Percentiles rank a stretch among this genome's conserved stretches.
Conservation (phyloP, 2,113 vertebrate genomes). For the Caranx ignobilis region DNA sequence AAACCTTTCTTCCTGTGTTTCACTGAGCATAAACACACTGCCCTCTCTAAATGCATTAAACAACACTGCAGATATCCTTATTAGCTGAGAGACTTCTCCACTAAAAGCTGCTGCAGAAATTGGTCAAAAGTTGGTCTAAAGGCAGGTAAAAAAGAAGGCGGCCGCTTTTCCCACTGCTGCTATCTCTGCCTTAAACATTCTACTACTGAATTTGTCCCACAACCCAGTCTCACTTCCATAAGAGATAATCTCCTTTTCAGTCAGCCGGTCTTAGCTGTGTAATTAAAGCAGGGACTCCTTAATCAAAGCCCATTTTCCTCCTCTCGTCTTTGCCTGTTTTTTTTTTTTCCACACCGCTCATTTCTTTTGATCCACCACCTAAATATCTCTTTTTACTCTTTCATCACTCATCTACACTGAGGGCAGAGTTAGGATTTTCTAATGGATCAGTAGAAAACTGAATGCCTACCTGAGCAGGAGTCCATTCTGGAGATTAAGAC, state of each 20-base stretch:
- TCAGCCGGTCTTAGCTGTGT: conserved; percentile 22
- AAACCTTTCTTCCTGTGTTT: background rate
- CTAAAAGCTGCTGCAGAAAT: conserved; percentile 6
- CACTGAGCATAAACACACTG: background rate
- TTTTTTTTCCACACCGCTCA: conserved; percentile 7
- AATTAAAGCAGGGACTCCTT: conserved; percentile 52
- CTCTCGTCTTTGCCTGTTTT: conserved; percentile 7
- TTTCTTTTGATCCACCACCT: conserved; percentile 15
- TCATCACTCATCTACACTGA: background rate
- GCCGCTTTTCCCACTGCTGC: conserved; percentile 21
- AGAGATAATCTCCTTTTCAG: conserved; percentile 51
- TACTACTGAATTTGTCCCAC: conserved; percentile 32
- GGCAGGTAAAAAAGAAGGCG: background rate
- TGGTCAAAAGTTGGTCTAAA: background rate
- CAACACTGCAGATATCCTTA: conserved; percentile 20
- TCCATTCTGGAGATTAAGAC: conserved; percentile 25
- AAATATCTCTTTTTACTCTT: conserved; percentile 1
- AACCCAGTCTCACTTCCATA: conserved; percentile 29
- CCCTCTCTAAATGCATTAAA: conserved; percentile 7
- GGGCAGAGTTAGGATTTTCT: conserved; percentile 30
- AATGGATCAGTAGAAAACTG: conserved; percentile 39
- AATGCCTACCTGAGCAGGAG: conserved; percentile 4
- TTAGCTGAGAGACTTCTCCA: background rate
- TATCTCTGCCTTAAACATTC: conserved; percentile 11
- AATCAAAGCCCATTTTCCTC: conserved; percentile 25